These are phyloP conservation scores for Drosophila lacicola DNA, from an alignment of 2,888 invertebrate genomes.

Conservation along the genomic window DNA sequence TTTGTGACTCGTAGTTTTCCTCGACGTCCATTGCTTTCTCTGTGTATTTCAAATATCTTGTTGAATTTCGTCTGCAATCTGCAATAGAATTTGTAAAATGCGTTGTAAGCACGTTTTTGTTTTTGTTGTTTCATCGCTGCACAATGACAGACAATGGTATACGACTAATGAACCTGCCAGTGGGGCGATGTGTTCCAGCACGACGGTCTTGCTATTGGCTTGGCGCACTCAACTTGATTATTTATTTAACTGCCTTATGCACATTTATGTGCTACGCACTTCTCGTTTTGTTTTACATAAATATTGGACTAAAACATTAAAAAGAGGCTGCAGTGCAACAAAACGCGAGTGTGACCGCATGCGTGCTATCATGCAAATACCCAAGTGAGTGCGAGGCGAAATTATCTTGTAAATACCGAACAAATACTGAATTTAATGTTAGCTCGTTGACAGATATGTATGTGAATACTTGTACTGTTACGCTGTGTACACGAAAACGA, in stretches of 20 bases:
- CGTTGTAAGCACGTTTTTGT: slow-evolving; percentile 62
- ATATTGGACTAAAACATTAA: slow-evolving; percentile 57
- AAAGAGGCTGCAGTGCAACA: slow-evolving; percentile 54
- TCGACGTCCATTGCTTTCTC: slow-evolving; percentile 65
- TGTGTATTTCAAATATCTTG: slow-evolving; percentile 17
- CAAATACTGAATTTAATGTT: background rate
- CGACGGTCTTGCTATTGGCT: slow-evolving; percentile 17
- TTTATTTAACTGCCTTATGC: slow-evolving; percentile 15
- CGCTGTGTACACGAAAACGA: background rate
- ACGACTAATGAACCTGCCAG: slow-evolving; percentile 20
- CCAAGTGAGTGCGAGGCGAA: background rate
- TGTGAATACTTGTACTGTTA: no score
- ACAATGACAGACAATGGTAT: slow-evolving; percentile 39
- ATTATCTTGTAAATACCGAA: background rate
- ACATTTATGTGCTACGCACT: slow-evolving; percentile 36
- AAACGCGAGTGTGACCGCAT: slow-evolving; percentile 43
- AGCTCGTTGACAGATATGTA: no score
- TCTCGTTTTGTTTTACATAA: slow-evolving; percentile 40
- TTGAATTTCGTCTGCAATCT: slow-evolving; percentile 37
- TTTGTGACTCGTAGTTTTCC: slow-evolving; percentile 68
- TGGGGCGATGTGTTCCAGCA: slow-evolving; percentile 36
- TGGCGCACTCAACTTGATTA: slow-evolving; percentile 30
- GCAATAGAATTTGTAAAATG: slow-evolving; percentile 54
- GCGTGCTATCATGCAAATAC: slow-evolving; percentile 12
- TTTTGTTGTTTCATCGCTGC: slow-evolving; percentile 26